phyloP scores from a whole-genome alignment of 2,888 invertebrate species.

The Hanleya hanleyi region DNA sequence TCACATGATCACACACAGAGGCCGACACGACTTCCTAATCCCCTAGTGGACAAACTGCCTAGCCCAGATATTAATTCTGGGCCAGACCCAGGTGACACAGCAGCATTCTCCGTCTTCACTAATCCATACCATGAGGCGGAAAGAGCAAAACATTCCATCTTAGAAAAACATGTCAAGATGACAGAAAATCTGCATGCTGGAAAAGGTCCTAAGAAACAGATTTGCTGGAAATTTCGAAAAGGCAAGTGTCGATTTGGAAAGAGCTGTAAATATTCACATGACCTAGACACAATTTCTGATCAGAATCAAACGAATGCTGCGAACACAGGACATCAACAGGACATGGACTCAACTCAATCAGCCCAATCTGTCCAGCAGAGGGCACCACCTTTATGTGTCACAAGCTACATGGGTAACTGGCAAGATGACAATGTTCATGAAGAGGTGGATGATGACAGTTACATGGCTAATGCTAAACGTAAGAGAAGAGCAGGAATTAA shows the following conservation, averaged over 20 bases:
- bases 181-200: constrained; percentile 77
- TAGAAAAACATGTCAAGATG: constrained; percentile 96
- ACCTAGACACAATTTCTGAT: constrained; percentile 66
- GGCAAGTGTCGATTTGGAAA: constrained; percentile 93
- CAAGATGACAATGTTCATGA: background rate
- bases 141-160: constrained; percentile 86
- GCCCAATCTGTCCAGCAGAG: background rate
- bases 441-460: constrained; percentile 64
- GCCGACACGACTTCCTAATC: constrained; percentile 5
- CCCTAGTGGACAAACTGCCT: constrained; percentile 5
- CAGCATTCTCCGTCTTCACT: constrained; percentile 79
- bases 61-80: no score
- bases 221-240: constrained; percentile 95
- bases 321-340: background rate
- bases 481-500: constrained; percentile 85
- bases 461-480: constrained; percentile 76
- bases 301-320: background rate
- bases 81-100: background rate
- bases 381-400: background rate
- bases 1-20: background rate
- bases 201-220: constrained; percentile 83
- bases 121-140: constrained; percentile 92
- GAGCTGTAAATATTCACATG: constrained; percentile 93
- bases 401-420: constrained; percentile 51
- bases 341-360: background rate